Percentiles rank a stretch among this genome's conserved stretches.
Conservation (phyloP, 2,888 invertebrate species). For the Rotaria sp. region DNA sequence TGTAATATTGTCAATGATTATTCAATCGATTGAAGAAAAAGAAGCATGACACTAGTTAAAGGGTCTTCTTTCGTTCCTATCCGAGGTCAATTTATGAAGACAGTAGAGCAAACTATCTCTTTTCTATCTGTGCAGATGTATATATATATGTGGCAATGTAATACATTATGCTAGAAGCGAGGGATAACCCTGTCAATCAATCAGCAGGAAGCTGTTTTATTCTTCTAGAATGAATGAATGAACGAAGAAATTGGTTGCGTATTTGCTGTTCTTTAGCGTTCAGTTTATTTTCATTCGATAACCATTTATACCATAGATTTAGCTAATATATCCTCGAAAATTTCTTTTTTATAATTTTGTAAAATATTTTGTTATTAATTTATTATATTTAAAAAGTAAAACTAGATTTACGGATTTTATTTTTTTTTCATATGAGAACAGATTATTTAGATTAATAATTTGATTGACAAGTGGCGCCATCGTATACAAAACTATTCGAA, state of each 20-base stretch:
- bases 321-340: not conserved
- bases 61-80: slow-evolving; percentile 2
- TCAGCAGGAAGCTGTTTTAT: slow-evolving; percentile 6
- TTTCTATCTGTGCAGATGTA: slow-evolving; percentile 1
- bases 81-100: slow-evolving; percentile 6
- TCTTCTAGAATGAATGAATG: slow-evolving; percentile 7
- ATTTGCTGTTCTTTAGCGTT: not conserved
- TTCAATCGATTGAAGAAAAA: slow-evolving; percentile 1
- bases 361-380: no score
- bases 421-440: no score
- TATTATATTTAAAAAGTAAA: no score
- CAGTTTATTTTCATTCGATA: not conserved
- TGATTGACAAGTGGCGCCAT: no score
- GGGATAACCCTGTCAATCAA: slow-evolving; percentile 29
- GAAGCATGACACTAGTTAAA: not conserved
- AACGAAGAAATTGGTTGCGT: slow-evolving; percentile 16
- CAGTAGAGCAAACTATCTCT: not conserved
- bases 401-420: no score
- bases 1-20: slow-evolving; percentile 14
- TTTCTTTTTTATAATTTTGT: no score
- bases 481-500: no score
- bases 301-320: not conserved
- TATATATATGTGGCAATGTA: not conserved
- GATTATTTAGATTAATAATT: no score
- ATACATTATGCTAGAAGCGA: slow-evolving; percentile 14